Evolutionary conservation across 2,113 vertebrate species (phyloP).

Genomic region (Epinephelus lanceolatus): DNA sequence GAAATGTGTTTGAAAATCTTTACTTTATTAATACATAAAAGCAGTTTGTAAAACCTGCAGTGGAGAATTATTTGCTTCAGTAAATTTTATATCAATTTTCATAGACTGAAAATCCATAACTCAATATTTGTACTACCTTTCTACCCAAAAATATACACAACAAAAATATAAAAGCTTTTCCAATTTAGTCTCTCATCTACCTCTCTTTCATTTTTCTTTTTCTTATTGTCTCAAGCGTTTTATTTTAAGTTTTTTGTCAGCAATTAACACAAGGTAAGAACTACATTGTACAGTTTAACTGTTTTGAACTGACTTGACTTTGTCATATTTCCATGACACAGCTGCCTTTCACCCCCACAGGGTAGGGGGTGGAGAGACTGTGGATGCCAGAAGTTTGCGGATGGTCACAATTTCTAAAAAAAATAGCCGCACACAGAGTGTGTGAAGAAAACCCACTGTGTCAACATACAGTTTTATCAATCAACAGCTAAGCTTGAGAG

Average conservation of each 20-base stretch:
- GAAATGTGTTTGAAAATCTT: neutral
- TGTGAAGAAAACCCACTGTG: neutral
- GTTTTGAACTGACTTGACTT: neutral
- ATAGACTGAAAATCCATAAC: too few relatives aligned
- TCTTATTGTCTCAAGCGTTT: too few relatives aligned
- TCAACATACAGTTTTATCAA: neutral
- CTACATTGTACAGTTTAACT: too few relatives aligned
- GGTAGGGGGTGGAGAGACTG: too few relatives aligned
- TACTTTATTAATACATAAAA: neutral
- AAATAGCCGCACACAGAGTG: neutral
- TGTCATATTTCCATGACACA: neutral
- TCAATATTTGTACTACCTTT: too few relatives aligned
- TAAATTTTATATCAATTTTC: neutral
- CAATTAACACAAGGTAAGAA: too few relatives aligned
- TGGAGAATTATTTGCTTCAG: neutral
- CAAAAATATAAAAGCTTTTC: too few relatives aligned
- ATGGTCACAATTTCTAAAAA: constrained; percentile 3
- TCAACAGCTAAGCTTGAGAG: neutral
- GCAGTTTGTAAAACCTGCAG: neutral
- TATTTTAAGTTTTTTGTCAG: too few relatives aligned
- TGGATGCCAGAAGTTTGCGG: neutral
- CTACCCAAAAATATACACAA: too few relatives aligned
- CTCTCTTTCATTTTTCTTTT: too few relatives aligned
- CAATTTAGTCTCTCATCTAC: too few relatives aligned
- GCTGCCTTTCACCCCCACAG: neutral